phyloP scores from a whole-genome alignment of 1,140 invertebrate genomes.

The Grapholita molesta region DNA sequence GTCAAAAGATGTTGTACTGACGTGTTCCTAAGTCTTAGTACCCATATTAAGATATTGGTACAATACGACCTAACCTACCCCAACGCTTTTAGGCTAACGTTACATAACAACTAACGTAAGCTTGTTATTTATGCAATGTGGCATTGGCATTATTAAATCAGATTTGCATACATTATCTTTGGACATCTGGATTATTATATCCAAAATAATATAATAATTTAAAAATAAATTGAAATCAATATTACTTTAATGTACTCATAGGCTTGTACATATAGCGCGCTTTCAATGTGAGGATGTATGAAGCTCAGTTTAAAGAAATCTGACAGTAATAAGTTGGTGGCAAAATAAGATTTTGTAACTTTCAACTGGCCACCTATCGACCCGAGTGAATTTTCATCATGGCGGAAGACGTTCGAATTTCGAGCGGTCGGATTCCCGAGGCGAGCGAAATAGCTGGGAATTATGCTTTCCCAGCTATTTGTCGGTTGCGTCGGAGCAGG shows the following conservation, averaged over 20 bases:
- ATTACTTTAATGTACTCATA: no score
- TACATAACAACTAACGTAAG: not conserved
- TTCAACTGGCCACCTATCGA: not conserved
- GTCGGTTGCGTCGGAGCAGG: slow-evolving; percentile 34
- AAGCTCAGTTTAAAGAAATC: not conserved
- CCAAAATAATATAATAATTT: no score
- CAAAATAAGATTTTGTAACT: not conserved
- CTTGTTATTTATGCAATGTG: not conserved
- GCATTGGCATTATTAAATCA: not conserved
- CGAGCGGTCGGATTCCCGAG: not conserved
- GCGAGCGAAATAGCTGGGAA: slow-evolving; percentile 20
- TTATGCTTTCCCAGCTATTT: slow-evolving; percentile 39
- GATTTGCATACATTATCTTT: not conserved
- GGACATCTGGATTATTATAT: not conserved
- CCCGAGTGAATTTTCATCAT: slow-evolving; percentile 4
- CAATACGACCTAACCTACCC: not conserved
- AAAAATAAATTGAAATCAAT: no score
- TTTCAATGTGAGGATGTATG: not conserved
- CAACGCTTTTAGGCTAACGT: not conserved
- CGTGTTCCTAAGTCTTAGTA: no score
- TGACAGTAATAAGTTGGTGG: not conserved
- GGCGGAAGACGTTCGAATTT: slow-evolving; percentile 2
- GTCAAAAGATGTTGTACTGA: slow-evolving; percentile 25
- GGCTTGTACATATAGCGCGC: not conserved
- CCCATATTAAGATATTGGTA: not conserved